These are phyloP conservation scores for Syndactyla subalaris DNA, from an alignment of 2,797 vertebrate species.

Conservation along the genomic window DNA sequence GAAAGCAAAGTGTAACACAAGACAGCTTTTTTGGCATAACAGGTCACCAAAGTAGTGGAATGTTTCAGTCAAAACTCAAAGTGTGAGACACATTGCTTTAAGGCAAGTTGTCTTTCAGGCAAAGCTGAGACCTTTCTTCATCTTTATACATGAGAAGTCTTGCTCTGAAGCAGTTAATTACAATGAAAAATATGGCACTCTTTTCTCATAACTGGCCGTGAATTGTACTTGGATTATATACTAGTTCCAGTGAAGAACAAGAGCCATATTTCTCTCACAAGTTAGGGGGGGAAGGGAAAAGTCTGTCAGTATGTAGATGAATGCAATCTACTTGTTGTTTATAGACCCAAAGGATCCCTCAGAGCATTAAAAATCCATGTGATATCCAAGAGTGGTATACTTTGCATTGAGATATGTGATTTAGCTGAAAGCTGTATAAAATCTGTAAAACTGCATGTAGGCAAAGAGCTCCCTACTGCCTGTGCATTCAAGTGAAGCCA, in stretches of 20 bases:
- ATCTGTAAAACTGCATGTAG: slow-evolving; percentile 16
- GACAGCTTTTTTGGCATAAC: slow-evolving; percentile 40
- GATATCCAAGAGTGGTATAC: slow-evolving; percentile 17
- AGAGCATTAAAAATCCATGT: slow-evolving; percentile 49
- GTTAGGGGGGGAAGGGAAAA: background rate
- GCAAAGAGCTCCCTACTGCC: slow-evolving; percentile 2
- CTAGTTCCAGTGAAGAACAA: background rate
- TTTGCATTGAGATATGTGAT: slow-evolving; percentile 12
- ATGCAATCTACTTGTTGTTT: slow-evolving; percentile 44
- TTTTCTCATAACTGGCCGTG: slow-evolving; percentile 13
- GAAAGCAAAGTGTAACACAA: background rate
- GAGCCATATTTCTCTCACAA: slow-evolving; percentile 17
- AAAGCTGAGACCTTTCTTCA: slow-evolving; percentile 58
- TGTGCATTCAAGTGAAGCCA: background rate
- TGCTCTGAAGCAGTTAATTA: slow-evolving; percentile 54
- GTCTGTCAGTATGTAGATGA: slow-evolving; percentile 5
- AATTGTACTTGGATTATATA: background rate
- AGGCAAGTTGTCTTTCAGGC: slow-evolving; percentile 32
- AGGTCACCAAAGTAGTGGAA: slow-evolving; percentile 41
- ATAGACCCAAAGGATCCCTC: slow-evolving; percentile 26
- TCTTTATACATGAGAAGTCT: slow-evolving; percentile 52
- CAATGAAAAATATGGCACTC: background rate
- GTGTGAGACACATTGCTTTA: slow-evolving; percentile 42
- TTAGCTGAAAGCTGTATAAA: slow-evolving; percentile 35
- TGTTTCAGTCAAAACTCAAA: slow-evolving; percentile 40